Conservation (phyloP, 2,113 vertebrate genomes). For the Amphiprion percula region DNA sequence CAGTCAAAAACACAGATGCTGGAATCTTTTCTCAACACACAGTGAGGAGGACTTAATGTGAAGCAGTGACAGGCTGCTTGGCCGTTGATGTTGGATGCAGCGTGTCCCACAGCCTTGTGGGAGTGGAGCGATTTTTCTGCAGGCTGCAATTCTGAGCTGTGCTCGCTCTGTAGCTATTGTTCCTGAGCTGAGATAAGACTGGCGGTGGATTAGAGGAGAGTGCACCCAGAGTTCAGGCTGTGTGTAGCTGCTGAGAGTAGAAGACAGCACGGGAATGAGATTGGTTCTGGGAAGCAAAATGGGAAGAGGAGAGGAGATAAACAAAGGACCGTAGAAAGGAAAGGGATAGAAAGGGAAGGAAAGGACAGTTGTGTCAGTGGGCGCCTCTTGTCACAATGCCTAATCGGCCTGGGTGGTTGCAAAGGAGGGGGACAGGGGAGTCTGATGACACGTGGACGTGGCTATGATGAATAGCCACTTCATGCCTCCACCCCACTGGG, state of each 20-base stretch:
- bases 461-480: constrained; percentile 80
- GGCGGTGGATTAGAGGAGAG: constrained; percentile 74
- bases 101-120: constrained; percentile 54
- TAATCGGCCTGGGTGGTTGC: constrained; percentile 69
- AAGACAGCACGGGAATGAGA: constrained; percentile 48
- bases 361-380: constrained; percentile 17
- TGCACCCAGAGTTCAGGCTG: constrained; percentile 80
- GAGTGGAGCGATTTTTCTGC: constrained; percentile 66
- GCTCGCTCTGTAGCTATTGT: constrained; percentile 73
- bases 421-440: constrained; percentile 21
- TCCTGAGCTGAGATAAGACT: constrained; percentile 71
- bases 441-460: constrained; percentile 67
- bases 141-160: constrained; percentile 54
- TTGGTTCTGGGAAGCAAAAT: constrained; percentile 53
- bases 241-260: constrained; percentile 44
- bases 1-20: constrained; percentile 44
- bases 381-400: constrained; percentile 37
- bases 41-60: constrained; percentile 56
- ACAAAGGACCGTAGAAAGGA: constrained; percentile 3
- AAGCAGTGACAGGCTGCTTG: constrained; percentile 63
- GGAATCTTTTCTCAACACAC: constrained; percentile 33
- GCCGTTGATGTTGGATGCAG: constrained; percentile 43
- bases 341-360: background rate
- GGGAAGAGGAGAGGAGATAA: constrained; percentile 34
- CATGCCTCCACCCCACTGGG: constrained; percentile 64